A percentile compares a stretch with the other conserved stretches of the same genome.
Evolutionary conservation across 2,888 invertebrate genomes (phyloP).

Genomic region (Acronicta aceris): DNA sequence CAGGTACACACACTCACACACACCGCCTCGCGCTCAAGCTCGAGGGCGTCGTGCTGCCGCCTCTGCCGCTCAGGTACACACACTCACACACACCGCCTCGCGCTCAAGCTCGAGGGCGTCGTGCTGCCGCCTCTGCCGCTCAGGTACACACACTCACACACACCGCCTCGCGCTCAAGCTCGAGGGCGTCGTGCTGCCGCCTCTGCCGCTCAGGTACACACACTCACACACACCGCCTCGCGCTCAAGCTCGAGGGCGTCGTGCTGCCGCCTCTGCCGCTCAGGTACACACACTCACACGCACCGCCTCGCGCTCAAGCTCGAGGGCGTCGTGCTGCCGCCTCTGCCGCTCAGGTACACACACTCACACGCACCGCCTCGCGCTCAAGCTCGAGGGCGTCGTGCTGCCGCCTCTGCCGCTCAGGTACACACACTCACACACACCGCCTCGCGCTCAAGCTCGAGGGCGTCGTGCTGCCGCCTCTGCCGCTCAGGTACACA

Average conservation of each 20-base stretch:
- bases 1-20: too few relatives aligned
- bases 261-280: constrained; percentile 94
- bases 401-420: constrained; percentile 94
- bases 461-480: too few relatives aligned
- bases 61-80: constrained; percentile 20
- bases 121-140: too few relatives aligned
- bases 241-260: constrained; percentile 93
- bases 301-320: constrained; percentile 97
- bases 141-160: too few relatives aligned
- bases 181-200: too few relatives aligned
- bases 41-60: constrained; percentile 95
- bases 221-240: constrained; percentile 76
- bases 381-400: constrained; percentile 94
- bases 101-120: too few relatives aligned
- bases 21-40: constrained; percentile 97
- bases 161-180: too few relatives aligned
- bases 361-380: constrained; percentile 68
- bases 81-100: constrained; percentile 67
- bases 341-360: constrained; percentile 20
- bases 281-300: too few relatives aligned
- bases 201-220: too few relatives aligned
- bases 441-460: too few relatives aligned
- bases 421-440: too few relatives aligned
- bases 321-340: constrained; percentile 95
- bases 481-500: too few relatives aligned